Evolutionary conservation across 2,888 invertebrate species (phyloP), one percentile per base, ranked within the genome.

Genomic region (Drosophila flavopinicola): DNA sequence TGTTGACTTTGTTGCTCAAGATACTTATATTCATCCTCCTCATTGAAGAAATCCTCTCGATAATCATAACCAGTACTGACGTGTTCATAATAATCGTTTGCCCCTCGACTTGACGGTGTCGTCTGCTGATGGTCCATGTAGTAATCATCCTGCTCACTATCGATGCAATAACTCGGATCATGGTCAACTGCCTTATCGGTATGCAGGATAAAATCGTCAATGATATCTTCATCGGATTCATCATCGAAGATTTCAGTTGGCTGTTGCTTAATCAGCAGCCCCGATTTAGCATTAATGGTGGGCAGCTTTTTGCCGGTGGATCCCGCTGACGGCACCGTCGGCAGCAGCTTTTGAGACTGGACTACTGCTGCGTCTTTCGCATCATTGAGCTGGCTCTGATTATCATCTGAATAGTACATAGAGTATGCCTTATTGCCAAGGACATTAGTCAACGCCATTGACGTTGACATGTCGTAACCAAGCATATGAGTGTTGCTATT

Each of bases 11-110:
- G 90, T 39, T 90, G 90, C 57, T 91, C 90, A 17, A 91, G 80
- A 67, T 91, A 91, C 52, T 91, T 90, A 54, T 89, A 90, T 72
- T 91, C 91, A 70, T 91, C 91, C 70, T 91, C 91, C 69, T 91
- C 91, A 58, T 91, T 90, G 64, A 91, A 91, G 71, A 88, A 91
- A 79, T 91, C 91, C 64, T 90, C 89, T 32, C 88, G 89, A 88
- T 91, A 91, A 78, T 90, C 88, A 86, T 91, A 91, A 75, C 88
- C 84, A 68, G 82, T 76, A 58, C 66, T 82, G 51, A 71, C 70
- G 35, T 86, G 78, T 63, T 88, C 85, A 88, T 89, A 90, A 88
- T 88, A 90, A 85, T 82, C 82, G 60, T 85, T 88, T 42, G 67
- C 24, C 63, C 13, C 37, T 9, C 72, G 85, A 77, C 74, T 83